phyloP scores from a whole-genome alignment of 2,888 invertebrate species.

The Ochropleura plecta region DNA sequence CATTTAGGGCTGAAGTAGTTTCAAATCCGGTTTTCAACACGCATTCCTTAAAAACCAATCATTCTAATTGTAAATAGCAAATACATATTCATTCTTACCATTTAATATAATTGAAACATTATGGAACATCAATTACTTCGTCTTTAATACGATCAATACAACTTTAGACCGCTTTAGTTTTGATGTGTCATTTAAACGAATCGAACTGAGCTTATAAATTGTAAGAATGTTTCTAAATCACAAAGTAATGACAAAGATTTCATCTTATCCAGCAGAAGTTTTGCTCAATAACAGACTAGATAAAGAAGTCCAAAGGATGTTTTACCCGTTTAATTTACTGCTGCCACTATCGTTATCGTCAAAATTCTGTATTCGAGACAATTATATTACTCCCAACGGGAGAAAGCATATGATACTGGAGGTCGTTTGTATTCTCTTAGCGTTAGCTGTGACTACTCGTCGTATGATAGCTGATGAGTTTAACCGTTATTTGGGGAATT shows the following conservation, averaged over 20 bases:
- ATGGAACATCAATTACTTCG: too few species aligned
- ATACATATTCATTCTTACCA: too few species aligned
- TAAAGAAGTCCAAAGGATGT: not conserved
- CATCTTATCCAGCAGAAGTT: not conserved
- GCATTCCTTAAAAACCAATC: not conserved
- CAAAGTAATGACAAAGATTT: not conserved
- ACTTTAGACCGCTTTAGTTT: too few species aligned
- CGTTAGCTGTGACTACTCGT: not conserved
- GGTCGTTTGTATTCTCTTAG: not conserved
- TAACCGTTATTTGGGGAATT: not conserved
- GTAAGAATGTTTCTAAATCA: not conserved
- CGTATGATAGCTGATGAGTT: not conserved
- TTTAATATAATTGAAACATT: too few species aligned
- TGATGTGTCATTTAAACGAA: not conserved
- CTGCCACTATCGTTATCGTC: not conserved
- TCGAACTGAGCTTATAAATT: not conserved
- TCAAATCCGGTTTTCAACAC: not conserved
- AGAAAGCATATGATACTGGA: slow-evolving; percentile 4
- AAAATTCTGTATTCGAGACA: slow-evolving; percentile 25
- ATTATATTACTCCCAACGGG: slow-evolving; percentile 49
- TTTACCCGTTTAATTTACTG: not conserved
- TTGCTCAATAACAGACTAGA: slow-evolving; percentile 1
- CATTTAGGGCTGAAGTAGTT: not conserved
- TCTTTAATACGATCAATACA: too few species aligned
- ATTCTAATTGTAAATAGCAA: too few species aligned